phyloP scores from a whole-genome alignment of 2,797 vertebrate genomes.

The Alcedo atthis region DNA sequence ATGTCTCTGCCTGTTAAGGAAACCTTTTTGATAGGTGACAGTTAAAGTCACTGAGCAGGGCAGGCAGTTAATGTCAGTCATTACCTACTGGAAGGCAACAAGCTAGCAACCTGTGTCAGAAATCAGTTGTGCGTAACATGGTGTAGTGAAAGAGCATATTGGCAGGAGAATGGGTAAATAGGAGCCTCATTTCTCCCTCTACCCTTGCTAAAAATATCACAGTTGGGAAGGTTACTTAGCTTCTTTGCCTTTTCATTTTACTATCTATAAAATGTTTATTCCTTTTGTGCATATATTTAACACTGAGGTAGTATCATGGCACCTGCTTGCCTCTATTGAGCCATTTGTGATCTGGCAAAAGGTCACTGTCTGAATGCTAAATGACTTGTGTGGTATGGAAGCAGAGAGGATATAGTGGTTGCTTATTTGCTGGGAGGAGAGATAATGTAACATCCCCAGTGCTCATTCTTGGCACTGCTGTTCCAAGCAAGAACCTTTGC shows the following conservation, averaged over 20 bases:
- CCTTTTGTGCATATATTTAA: neutral
- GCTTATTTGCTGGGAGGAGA: neutral
- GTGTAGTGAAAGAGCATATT: neutral
- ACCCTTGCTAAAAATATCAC: neutral
- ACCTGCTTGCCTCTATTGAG: neutral
- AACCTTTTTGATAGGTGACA: neutral
- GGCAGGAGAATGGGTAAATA: neutral
- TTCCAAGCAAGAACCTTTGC: neutral
- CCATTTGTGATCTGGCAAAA: neutral
- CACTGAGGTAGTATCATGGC: rapidly evolving
- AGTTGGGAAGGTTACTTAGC: neutral
- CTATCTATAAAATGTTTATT: neutral
- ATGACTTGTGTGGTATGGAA: neutral
- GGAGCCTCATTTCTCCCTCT: neutral
- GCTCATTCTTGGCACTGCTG: neutral
- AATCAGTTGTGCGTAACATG: neutral
- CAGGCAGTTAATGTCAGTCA: neutral
- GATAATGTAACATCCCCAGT: neutral
- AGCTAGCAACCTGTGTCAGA: constrained; percentile 7
- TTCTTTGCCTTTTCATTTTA: neutral
- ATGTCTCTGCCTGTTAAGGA: neutral
- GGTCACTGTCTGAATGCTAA: neutral
- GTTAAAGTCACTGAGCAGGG: neutral
- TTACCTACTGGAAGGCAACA: rapidly evolving
- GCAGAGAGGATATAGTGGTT: neutral